Base-by-base conservation (phyloP, 2,797 vertebrate genomes). In the Malurus splendens region DNA sequence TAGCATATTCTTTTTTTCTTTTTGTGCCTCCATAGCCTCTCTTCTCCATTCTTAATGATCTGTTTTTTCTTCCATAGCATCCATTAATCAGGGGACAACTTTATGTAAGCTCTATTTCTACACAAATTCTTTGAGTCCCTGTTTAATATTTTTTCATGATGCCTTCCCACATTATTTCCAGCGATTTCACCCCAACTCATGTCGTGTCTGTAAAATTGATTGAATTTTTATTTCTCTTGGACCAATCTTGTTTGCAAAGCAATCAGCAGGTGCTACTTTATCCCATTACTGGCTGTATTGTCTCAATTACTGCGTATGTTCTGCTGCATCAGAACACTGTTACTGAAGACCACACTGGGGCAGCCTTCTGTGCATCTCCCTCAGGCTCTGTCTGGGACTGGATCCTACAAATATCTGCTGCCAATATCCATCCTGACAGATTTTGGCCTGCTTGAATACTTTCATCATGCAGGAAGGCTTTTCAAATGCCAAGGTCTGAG, bases 311-410 rank as follows among this genome's bases (percentile, higher is more conserved):
- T 62, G 51, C 0, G 0, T n/a, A 70, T 78, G 41, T 38, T 88
- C 60, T 86, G 66, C 74, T 38, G 30, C 45, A 54, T 54, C 77
- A 62, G 62, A 45, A 18, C 48, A 14, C 42, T 78, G 41, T 61
- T 52, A 73, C 52, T 50, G 61, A 70, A 45, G 77, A 48, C 33
- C 36, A 38, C 4, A 20, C 24, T 1, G 5, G 60, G 80, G 44
- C 41, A 86, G 66, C 80, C 74, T 83, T 87, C 88, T 90, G 80
- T 90, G 59, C 41, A 57, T 42, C 59, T 92, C 70, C 77, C 70
- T 86, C 74, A 33, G 80, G 80, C 59, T 82, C 60, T 76, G 12
- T 68, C 67, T 91, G 81, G 74, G 52, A 64, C 62, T 10, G 18
- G 41, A 38, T 86, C 77, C 67, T 86, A 86, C 60, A 45, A 45